phyloP scores from a whole-genome alignment of 2,113 vertebrate genomes.

The Anhinga rufa region DNA sequence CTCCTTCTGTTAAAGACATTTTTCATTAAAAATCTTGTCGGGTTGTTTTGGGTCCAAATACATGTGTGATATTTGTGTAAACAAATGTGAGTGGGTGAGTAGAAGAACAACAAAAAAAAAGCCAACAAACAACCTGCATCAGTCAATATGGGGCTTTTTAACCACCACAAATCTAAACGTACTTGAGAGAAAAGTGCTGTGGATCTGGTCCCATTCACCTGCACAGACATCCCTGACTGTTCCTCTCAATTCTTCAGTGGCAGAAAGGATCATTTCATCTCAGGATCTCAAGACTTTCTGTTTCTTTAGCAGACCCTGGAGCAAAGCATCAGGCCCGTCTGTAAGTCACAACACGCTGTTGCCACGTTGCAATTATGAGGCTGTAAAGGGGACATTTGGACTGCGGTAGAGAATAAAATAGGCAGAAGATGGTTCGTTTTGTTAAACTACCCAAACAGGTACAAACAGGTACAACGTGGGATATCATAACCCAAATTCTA shows the following conservation, averaged over 20 bases:
- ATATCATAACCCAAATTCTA: not conserved
- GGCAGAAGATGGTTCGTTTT: not conserved
- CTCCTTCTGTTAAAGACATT: not conserved
- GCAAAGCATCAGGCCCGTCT: rapidly evolving
- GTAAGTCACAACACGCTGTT: no score
- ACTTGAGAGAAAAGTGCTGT: not conserved
- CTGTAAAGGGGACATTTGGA: not conserved
- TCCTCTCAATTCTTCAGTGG: not conserved
- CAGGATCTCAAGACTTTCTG: not conserved
- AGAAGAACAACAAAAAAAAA: not conserved
- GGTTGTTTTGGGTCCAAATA: not conserved
- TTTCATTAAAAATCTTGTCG: not conserved
- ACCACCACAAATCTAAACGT: not conserved
- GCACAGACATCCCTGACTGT: not conserved
- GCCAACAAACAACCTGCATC: not conserved
- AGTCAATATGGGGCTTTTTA: not conserved
- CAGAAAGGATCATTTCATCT: not conserved
- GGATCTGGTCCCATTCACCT: not conserved
- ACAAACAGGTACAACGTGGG: not conserved
- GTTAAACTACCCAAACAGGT: not conserved
- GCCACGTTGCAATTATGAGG: not conserved
- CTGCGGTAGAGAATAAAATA: not conserved
- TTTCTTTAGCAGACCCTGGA: not conserved
- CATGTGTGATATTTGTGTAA: not conserved
- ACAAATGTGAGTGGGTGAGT: not conserved